phyloP scores from a whole-genome alignment of 2,888 invertebrate genomes.

The Antitype chi region DNA sequence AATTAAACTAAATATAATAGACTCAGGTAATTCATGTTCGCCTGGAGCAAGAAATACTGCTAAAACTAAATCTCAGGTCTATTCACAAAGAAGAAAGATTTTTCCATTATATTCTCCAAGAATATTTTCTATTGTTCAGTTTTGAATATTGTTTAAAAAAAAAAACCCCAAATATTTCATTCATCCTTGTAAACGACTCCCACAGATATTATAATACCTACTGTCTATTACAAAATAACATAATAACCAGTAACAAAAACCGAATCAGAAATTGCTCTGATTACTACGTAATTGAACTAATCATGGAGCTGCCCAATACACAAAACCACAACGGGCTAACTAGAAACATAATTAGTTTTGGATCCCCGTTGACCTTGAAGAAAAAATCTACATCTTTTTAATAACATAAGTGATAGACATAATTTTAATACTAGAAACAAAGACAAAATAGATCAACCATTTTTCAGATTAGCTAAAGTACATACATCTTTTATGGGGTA shows the following conservation, averaged over 20 bases:
- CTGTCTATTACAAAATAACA: background rate
- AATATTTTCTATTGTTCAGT: background rate
- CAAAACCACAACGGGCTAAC: conserved; percentile 37
- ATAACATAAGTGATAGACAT: no score
- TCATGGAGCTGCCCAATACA: conserved; percentile 39
- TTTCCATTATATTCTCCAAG: background rate
- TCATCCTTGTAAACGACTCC: background rate
- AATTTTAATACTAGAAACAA: no score
- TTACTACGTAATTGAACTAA: conserved; percentile 33
- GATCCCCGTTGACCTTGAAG: conserved; percentile 26
- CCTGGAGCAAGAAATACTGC: background rate
- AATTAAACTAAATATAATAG: conserved; percentile 13
- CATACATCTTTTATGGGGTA: no score
- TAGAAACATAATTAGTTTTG: conserved; percentile 44
- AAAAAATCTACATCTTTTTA: no score
- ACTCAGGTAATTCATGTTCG: conserved; percentile 26
- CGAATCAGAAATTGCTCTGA: conserved; percentile 24
- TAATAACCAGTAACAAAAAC: conserved; percentile 10
- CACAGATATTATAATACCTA: background rate
- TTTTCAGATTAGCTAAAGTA: no score
- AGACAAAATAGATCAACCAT: no score
- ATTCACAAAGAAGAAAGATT: conserved; percentile 3
- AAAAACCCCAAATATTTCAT: background rate
- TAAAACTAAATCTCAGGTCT: background rate
- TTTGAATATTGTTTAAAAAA: background rate